Conservation (phyloP, 23 tunicate genomes). For the Botrylloides violaceus region DNA sequence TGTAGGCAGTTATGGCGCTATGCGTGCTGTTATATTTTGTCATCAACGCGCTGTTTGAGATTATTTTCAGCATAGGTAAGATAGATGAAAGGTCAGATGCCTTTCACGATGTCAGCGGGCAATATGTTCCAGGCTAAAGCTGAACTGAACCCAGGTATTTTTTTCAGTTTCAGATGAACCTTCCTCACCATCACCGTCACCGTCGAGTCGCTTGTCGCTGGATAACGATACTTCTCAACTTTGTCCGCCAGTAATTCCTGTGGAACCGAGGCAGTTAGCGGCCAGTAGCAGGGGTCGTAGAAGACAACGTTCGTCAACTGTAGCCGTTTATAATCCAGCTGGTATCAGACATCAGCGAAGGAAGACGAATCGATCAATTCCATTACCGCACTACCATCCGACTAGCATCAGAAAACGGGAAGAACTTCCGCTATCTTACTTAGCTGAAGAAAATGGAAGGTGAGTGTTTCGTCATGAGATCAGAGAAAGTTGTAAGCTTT, state of each 20-base stretch:
- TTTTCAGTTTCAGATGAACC: not conserved
- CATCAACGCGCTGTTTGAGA: too few species aligned
- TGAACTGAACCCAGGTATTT: too few species aligned
- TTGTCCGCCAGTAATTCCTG: conserved; percentile 15
- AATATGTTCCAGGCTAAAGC: too few species aligned
- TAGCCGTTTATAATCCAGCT: conserved; percentile 19
- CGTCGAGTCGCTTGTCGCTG: conserved; percentile 2
- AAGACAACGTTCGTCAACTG: conserved; percentile 33
- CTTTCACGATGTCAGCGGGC: too few species aligned
- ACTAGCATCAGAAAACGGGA: conserved; percentile 39
- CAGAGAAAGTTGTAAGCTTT: too few species aligned
- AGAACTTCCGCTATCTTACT: conserved; percentile 56
- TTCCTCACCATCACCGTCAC: not conserved
- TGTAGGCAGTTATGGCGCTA: too few species aligned
- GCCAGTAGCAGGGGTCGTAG: conserved; percentile 31
- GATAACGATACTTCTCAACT: conserved; percentile 27
- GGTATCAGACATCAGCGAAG: conserved; percentile 38
- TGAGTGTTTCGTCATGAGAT: conserved; percentile 13
- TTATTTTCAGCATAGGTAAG: too few species aligned
- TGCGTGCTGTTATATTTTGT: too few species aligned
- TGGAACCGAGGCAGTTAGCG: conserved; percentile 20
- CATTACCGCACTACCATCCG: conserved; percentile 91
- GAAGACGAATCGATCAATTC: conserved; percentile 25
- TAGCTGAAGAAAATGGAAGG: conserved; percentile 74
- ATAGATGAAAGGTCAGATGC: too few species aligned